A percentile compares a stretch with the other conserved stretches of the same genome.
Conservation (phyloP, 23 tunicate genomes). For the Phallusia fumigata region DNA sequence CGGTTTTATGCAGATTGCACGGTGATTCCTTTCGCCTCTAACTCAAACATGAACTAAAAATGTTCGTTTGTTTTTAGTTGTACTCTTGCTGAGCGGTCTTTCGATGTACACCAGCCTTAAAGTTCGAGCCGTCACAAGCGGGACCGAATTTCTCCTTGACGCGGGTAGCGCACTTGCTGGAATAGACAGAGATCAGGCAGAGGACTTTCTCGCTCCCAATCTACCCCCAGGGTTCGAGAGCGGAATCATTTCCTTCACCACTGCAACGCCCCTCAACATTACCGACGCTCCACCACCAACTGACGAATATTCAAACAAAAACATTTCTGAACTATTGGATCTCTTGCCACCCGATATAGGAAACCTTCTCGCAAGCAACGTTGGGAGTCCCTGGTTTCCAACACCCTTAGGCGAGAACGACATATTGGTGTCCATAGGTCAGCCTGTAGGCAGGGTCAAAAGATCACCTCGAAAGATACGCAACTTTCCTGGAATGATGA, state of each 20-base stretch:
- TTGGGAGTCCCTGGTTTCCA: background rate
- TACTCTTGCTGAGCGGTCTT: background rate
- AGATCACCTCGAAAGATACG: background rate
- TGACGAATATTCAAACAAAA: background rate
- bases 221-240: background rate
- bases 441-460: background rate
- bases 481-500: background rate
- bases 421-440: background rate
- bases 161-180: background rate
- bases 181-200: background rate
- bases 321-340: background rate
- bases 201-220: background rate
- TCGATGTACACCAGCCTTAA: background rate
- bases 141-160: background rate
- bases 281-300: background rate
- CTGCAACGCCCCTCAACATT: background rate
- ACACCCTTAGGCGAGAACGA: no score
- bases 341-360: background rate
- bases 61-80: background rate
- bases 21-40: no score
- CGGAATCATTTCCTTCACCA: background rate
- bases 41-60: no score
- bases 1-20: no score
- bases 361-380: background rate
- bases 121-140: background rate